These are phyloP conservation scores for Miniopterus natalensis DNA, from an alignment of 2,113 vertebrate genomes.

Conservation along the genomic window DNA sequence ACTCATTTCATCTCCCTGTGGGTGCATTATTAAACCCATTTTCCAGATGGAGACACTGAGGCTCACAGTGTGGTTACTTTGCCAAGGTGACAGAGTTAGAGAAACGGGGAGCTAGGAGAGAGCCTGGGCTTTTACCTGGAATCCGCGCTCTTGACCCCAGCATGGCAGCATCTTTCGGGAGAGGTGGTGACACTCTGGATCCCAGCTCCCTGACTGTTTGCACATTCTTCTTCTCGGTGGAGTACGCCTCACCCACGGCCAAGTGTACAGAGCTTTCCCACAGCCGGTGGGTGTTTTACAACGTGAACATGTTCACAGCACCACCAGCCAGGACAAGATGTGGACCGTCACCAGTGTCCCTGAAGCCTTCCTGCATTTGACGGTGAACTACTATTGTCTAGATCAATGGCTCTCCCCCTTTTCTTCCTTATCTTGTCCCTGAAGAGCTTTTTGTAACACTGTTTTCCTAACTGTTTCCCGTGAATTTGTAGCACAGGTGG, in stretches of 20 bases:
- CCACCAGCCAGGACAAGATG: not conserved
- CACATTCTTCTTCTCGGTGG: too few relatives aligned
- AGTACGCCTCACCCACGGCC: accelerated
- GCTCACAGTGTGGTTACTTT: not conserved
- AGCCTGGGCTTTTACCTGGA: accelerated
- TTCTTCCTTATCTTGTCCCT: too few relatives aligned
- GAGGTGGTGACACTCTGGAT: not conserved
- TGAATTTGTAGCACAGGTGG: not conserved
- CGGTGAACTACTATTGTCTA: not conserved
- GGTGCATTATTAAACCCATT: not conserved
- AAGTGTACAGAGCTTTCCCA: not conserved
- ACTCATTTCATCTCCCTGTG: accelerated
- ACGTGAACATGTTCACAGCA: not conserved
- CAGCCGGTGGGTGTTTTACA: not conserved
- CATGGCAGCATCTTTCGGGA: not conserved
- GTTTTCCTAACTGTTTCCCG: not conserved
- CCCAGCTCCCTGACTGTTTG: not conserved
- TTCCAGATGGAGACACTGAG: not conserved
- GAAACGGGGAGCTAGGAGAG: not conserved
- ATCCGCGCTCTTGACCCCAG: not conserved
- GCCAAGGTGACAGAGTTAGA: not conserved
- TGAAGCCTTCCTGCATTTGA: not conserved
- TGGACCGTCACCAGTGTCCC: accelerated
- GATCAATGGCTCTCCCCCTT: not conserved
- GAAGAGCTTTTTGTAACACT: not conserved